These are phyloP conservation scores for Spheniscus mendiculus DNA, from an alignment of 2,113 vertebrate species.

Conservation along the genomic window DNA sequence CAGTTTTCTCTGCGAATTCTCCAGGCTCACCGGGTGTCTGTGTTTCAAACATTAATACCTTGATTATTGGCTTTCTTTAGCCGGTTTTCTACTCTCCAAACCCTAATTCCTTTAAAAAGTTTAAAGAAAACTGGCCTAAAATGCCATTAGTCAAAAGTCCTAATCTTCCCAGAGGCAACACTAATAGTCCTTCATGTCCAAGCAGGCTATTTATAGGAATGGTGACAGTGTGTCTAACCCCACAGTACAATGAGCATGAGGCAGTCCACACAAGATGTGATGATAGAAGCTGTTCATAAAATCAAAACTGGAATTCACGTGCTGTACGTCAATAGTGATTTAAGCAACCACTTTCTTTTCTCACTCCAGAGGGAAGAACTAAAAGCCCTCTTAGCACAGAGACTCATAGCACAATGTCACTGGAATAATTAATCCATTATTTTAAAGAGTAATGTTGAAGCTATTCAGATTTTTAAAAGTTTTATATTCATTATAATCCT, in stretches of 20 bases:
- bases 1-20: not conserved
- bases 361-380: not conserved
- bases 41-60: not conserved
- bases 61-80: not conserved
- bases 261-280: not conserved
- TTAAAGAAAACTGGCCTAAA: not conserved
- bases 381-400: not conserved
- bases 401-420: not conserved
- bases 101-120: not conserved
- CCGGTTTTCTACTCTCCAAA: not conserved
- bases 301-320: constrained; percentile 19
- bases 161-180: not conserved
- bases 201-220: constrained; percentile 47
- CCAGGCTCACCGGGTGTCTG: not conserved
- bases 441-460: not conserved
- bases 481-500: not conserved
- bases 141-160: not conserved
- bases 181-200: constrained; percentile 23
- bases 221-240: constrained; percentile 32
- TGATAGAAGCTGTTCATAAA: constrained; percentile 20
- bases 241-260: constrained; percentile 16
- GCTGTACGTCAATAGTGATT: not conserved
- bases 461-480: not conserved
- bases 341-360: not conserved
- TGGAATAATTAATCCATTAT: not conserved